These are phyloP conservation scores for Psephotus haematonotus DNA, from an alignment of 2,113 vertebrate species.

Conservation along the genomic window DNA sequence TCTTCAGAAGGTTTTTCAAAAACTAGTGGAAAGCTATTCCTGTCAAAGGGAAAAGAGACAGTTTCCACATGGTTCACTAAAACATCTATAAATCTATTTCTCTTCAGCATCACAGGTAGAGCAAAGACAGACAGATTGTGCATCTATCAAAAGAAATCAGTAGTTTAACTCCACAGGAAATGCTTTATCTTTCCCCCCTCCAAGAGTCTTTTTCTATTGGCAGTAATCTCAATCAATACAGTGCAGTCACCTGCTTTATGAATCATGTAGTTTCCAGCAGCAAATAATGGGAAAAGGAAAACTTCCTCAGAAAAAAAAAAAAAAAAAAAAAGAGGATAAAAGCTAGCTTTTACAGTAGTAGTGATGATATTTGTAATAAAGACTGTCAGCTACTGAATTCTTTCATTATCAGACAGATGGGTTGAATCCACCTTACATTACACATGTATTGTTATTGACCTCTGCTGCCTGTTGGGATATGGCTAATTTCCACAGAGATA, in stretches of 20 bases:
- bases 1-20: not conserved
- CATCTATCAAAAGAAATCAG: not conserved
- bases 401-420: not conserved
- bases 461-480: not conserved
- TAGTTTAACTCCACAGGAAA: not conserved
- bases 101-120: not conserved
- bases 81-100: not conserved
- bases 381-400: not conserved
- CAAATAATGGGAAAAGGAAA: not conserved
- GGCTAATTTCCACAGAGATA: not conserved
- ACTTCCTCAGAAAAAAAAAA: not conserved
- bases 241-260: not conserved
- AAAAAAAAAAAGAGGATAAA: fast-evolving
- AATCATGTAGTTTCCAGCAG: not conserved
- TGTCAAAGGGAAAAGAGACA: not conserved
- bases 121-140: not conserved
- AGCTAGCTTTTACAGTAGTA: not conserved
- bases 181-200: fast-evolving
- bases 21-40: not conserved
- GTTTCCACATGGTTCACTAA: not conserved
- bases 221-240: not conserved
- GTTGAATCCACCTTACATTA: not conserved
- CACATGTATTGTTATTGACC: not conserved
- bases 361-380: not conserved
- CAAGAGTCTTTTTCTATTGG: not conserved